These are phyloP conservation scores for Rhynchopsitta pachyrhyncha DNA, from an alignment of 2,113 vertebrate genomes.

Conservation along the genomic window DNA sequence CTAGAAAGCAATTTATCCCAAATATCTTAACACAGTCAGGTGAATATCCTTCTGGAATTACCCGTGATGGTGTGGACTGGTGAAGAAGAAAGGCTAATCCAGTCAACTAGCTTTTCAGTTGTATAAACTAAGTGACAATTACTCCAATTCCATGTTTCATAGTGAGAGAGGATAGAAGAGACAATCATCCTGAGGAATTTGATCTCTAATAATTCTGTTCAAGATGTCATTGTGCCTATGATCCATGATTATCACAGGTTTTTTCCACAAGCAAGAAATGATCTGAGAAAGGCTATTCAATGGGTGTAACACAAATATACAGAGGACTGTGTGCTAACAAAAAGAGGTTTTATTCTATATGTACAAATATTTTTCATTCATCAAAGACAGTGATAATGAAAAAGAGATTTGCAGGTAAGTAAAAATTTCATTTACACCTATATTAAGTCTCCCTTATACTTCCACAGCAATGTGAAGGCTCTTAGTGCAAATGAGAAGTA, in stretches of 20 bases:
- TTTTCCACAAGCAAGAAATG: background rate
- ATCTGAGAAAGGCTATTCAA: background rate
- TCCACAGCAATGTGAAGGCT: background rate
- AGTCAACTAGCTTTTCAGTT: background rate
- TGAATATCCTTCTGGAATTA: background rate
- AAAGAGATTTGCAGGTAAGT: background rate
- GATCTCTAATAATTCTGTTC: background rate
- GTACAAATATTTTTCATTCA: conserved; percentile 15
- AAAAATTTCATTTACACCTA: background rate
- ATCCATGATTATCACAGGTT: background rate
- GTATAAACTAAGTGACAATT: background rate
- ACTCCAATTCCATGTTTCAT: background rate
- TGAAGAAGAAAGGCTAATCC: background rate
- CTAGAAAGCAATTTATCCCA: background rate
- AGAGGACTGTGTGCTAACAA: background rate
- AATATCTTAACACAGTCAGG: background rate
- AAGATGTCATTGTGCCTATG: background rate
- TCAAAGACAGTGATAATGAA: background rate
- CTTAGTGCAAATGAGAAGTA: background rate
- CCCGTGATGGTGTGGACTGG: background rate
- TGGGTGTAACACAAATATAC: background rate
- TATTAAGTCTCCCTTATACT: background rate
- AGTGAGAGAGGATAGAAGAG: conserved; percentile 1
- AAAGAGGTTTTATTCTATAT: background rate
- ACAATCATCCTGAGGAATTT: conserved; percentile 23